A percentile compares a stretch with the other conserved stretches of the same genome.
Conservation (phyloP, 2,113 vertebrate genomes). For the Larimichthys crocea region DNA sequence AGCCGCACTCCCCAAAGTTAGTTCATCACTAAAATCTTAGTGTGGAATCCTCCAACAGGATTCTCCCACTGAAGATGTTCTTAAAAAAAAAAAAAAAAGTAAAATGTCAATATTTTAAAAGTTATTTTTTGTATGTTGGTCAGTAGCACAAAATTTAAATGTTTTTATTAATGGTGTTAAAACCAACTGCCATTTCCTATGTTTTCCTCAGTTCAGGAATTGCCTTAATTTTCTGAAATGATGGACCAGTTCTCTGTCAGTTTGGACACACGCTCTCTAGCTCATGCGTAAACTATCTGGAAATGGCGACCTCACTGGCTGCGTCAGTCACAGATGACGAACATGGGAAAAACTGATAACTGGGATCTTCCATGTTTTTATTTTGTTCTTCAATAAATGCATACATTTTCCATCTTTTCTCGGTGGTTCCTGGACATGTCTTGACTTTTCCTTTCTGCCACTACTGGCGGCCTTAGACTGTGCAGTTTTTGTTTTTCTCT, state of each 20-base stretch:
- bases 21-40: conserved; percentile 54
- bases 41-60: conserved; percentile 46
- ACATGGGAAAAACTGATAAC: conserved; percentile 38
- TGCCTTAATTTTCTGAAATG: conserved; percentile 84
- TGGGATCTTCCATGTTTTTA: conserved; percentile 78
- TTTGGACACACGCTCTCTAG: conserved; percentile 50
- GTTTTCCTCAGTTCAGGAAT: conserved; percentile 82
- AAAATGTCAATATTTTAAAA: conserved; percentile 78
- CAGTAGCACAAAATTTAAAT: conserved; percentile 84
- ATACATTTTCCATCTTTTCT: conserved; percentile 65
- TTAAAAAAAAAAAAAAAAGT: conserved; percentile 37
- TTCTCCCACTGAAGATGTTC: conserved; percentile 56
- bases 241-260: conserved; percentile 61
- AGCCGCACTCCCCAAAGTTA: conserved; percentile 64
- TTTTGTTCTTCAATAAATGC: conserved; percentile 76
- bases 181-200: conserved; percentile 78
- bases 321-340: conserved; percentile 40
- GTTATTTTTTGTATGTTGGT: conserved; percentile 82
- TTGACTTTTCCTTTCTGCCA: conserved; percentile 62
- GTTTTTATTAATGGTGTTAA: conserved; percentile 78
- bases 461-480: conserved; percentile 49
- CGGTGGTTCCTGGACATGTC: conserved; percentile 60
- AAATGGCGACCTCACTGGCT: conserved; percentile 30
- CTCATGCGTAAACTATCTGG: conserved; percentile 37
- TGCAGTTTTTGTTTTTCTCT: conserved; percentile 33